A percentile compares a stretch with the other conserved stretches of the same genome.
Evolutionary conservation across 2,113 vertebrate species (phyloP).

Genomic region (Kryptolebias marmoratus): DNA sequence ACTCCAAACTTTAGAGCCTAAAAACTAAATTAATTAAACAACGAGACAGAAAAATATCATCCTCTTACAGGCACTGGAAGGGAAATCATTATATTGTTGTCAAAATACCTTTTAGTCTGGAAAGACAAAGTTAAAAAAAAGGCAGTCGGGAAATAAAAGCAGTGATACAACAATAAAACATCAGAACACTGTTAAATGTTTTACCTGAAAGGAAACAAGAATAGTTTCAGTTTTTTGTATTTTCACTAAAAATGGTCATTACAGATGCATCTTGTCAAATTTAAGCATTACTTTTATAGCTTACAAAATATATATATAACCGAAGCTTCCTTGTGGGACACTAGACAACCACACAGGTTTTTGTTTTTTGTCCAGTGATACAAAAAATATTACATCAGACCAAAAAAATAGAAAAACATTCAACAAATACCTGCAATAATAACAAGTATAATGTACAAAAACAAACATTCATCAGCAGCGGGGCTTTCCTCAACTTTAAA

Average conservation of each 20-base stretch:
- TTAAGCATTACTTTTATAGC: conserved; percentile 8
- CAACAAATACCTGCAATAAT: background rate
- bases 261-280: conserved; percentile 12
- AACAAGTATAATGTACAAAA: conserved; percentile 6
- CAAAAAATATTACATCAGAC: background rate
- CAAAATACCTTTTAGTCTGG: too few relatives aligned
- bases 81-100: too few relatives aligned
- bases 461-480: conserved; percentile 10
- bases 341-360: background rate
- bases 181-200: too few relatives aligned
- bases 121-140: background rate
- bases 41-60: too few relatives aligned
- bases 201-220: background rate
- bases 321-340: conserved; percentile 16
- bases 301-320: conserved; percentile 10
- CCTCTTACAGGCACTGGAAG: too few relatives aligned
- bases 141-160: background rate
- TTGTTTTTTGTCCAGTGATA: background rate
- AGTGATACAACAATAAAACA: background rate
- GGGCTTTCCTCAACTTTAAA: conserved; percentile 4
- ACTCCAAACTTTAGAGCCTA: too few relatives aligned
- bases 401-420: conserved; percentile 12
- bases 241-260: conserved; percentile 3
- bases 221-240: conserved; percentile 10
- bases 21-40: too few relatives aligned